phyloP scores from a whole-genome alignment of 2,888 invertebrate species.

The Pharmacophagus antenor region DNA sequence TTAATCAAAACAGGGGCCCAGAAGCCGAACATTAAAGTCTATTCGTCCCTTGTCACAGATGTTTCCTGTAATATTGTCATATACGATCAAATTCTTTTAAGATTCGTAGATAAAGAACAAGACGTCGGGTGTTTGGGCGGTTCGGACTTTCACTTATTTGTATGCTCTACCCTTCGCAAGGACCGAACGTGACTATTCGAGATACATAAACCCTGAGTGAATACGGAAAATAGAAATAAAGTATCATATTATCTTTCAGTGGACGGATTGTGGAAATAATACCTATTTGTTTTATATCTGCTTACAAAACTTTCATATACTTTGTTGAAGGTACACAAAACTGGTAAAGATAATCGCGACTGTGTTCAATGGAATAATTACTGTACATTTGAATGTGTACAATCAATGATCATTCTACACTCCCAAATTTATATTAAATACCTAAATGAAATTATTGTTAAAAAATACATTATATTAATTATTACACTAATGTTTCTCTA shows the following conservation, averaged over 20 bases:
- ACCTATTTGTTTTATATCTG: slow-evolving; percentile 40
- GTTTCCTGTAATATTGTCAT: slow-evolving; percentile 78
- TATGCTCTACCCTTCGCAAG: slow-evolving; percentile 76
- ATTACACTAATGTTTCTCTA: not conserved
- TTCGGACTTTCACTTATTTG: slow-evolving; percentile 80
- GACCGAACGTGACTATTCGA: slow-evolving; percentile 79
- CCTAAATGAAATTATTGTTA: not conserved
- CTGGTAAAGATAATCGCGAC: not conserved
- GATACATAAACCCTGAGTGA: slow-evolving; percentile 81
- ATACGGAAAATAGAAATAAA: slow-evolving; percentile 81
- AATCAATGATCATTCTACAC: no score
- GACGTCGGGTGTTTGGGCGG: slow-evolving; percentile 73
- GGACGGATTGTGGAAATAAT: slow-evolving; percentile 67
- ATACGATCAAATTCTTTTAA: slow-evolving; percentile 80
- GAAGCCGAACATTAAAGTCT: slow-evolving; percentile 61
- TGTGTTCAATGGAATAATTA: not conserved
- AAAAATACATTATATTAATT: not conserved
- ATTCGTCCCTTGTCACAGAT: slow-evolving; percentile 78
- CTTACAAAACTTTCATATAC: slow-evolving; percentile 3
- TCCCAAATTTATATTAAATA: no score
- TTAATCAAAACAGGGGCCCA: slow-evolving; percentile 9
- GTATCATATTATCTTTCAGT: slow-evolving; percentile 78
- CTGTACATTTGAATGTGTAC: not conserved
- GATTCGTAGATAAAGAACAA: slow-evolving; percentile 78
- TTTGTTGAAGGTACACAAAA: not conserved